Evolutionary conservation across 2,797 vertebrate species (phyloP), one percentile per base, ranked within the genome.

Genomic region (Premnoplex brunnescens): DNA sequence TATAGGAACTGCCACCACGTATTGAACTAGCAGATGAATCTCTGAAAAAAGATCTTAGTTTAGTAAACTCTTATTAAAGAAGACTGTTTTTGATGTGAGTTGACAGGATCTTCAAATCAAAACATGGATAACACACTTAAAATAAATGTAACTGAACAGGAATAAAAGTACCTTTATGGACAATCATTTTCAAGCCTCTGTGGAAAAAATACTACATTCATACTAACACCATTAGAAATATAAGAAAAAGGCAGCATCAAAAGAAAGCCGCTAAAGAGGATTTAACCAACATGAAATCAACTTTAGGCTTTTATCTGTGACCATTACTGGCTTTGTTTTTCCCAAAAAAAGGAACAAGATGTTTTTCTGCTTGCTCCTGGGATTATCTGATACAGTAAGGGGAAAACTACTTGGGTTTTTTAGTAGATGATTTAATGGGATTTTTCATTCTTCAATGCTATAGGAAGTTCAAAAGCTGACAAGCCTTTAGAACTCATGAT

Each of bases 1-100:
- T 99, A 89, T 99, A 99, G 46, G 99, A 99, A 97, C 99, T 98
- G 76, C 99, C 99, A 94, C 99, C 98, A 93, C 99, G 98, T 97
- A 99, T 98, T 97, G 99, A 98, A 96, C 98, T 98, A 94, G 98
- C 97, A 89, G 99, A 98, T 0, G 98, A 99, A 94, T 99, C 99
- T 98, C 99, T 99, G 98, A 64, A 85, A 96, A 73, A 91, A 93
- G 12, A 94, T 78, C 32, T 88, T 27, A 49, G 20, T 95, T 97
- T 49, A 83, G 39, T 20, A 62, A 74, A 76, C 19, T 56, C 1
- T 0, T 32, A 54, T 51, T 74, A 71, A 73, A 80, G 41, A 74
- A 58, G 15, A 51, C 13, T 77, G 23, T 4, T 85, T 37, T 58
- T 72, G 24, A 58, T 24, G 27, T 8, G 32, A 82, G 18, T 15